A percentile compares a stretch with the other conserved stretches of the same genome.
These are phyloP conservation scores for Mercenaria mercenaria DNA, from an alignment of 1,140 invertebrate genomes.

Conservation along the genomic window DNA sequence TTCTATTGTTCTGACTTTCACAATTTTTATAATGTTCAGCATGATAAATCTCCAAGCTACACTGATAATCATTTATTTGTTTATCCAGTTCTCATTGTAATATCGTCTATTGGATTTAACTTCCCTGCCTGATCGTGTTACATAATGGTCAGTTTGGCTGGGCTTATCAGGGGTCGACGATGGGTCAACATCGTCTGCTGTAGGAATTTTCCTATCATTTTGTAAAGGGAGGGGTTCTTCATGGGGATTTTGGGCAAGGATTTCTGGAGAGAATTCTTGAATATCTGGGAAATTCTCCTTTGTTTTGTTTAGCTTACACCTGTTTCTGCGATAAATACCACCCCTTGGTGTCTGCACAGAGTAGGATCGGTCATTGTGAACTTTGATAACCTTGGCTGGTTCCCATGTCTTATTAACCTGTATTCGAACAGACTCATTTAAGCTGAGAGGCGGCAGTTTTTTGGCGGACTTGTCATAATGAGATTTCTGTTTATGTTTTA, in stretches of 20 bases:
- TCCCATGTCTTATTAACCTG: background rate
- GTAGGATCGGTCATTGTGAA: constrained; percentile 20
- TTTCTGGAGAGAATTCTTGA: background rate
- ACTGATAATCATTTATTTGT: too few species aligned
- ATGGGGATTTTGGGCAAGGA: background rate
- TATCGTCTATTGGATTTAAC: background rate
- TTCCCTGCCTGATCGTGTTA: background rate
- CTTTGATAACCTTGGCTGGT: background rate
- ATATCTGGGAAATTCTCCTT: background rate
- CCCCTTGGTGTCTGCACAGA: background rate
- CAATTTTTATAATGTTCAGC: too few species aligned
- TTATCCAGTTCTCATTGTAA: background rate
- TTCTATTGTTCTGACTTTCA: too few species aligned
- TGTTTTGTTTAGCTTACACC: background rate
- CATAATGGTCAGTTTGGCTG: background rate
- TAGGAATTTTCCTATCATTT: background rate
- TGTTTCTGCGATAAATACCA: background rate
- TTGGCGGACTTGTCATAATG: background rate
- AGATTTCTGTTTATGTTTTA: background rate
- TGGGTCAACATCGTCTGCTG: background rate
- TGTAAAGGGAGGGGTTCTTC: background rate
- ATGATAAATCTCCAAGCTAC: too few species aligned
- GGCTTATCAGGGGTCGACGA: background rate
- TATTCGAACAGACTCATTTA: background rate
- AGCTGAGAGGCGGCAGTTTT: background rate